Evolutionary conservation across 2,888 invertebrate genomes (phyloP), one percentile per base, ranked within the genome.

Genomic region (Brenthis ino): DNA sequence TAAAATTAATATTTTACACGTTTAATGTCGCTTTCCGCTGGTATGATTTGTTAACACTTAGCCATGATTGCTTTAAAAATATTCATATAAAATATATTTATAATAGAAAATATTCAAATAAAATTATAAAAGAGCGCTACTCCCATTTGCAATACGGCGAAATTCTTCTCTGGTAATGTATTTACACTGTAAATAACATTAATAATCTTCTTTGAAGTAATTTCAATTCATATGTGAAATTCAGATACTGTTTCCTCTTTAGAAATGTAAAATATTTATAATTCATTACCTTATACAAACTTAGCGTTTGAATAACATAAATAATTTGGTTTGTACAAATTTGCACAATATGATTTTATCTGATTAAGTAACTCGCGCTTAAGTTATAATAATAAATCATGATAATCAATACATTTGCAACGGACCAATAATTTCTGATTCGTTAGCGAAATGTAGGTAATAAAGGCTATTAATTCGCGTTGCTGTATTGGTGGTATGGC

Each of bases 1-100:
- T 90, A 88, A 89, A 88, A 89, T 88, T 89, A 88, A 89, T 89
- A 90, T 88, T 82, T 83, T 85, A 85, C 85, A 85, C 83, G 83
- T 82, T 85, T 84, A 84, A 83, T 86, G 84, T 84, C 83, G 79
- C 77, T 78, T 79, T 82, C 81, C 83, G 79, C 79, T 75, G 74
- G 77, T 78, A 79, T 86, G 87, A 88, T 88, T 88, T 87, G 86
- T 88, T 87, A 83, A 85, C 84, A 85, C 82, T 70, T 64, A 54
- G 24, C 57, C 56, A 13, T 66, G 57, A 67, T 72, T 57, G 66
- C 70, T 67, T 54, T 43, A 67, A 61, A 57, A 67, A 64, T 69
- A 64, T 69, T 67, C 16, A 16, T 53, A 61, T 55, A 57, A 58
- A 61, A 66, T 51, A 51, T 4, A 51, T 14, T 43, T 43, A 43